Conservation (phyloP, 2,797 vertebrate species). For the Paratrypauchen microcephalus region DNA sequence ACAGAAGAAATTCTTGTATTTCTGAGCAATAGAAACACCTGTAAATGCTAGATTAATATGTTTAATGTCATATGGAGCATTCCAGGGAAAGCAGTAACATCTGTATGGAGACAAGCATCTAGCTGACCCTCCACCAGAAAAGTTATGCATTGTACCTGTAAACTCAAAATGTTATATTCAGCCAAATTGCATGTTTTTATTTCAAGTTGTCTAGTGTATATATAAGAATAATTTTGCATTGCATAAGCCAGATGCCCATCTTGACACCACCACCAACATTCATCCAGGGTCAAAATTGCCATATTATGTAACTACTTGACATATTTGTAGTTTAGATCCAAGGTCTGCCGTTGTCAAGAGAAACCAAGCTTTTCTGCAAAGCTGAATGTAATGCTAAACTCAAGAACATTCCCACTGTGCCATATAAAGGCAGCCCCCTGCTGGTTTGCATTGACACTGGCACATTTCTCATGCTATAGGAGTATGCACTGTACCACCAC, state of each 20-base stretch:
- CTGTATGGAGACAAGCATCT: too few species aligned
- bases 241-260: not conserved
- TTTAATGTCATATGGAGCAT: too few species aligned
- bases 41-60: too few species aligned
- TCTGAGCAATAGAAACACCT: too few species aligned
- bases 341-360: not conserved
- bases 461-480: conserved; percentile 1
- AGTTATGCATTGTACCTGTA: not conserved
- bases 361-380: not conserved
- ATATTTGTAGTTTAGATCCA: not conserved
- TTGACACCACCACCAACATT: not conserved
- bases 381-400: not conserved
- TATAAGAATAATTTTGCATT: too few species aligned
- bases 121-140: too few species aligned
- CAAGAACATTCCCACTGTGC: conserved; percentile 3
- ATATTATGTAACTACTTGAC: not conserved
- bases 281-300: not conserved
- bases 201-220: too few species aligned
- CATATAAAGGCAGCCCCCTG: not conserved
- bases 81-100: too few species aligned
- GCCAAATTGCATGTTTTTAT: too few species aligned
- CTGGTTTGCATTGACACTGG: conserved; percentile 3
- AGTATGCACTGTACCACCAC: not conserved
- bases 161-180: not conserved
- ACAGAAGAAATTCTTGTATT: too few species aligned